Evolutionary conservation across 2,113 vertebrate species (phyloP).

Genomic region (Grantiella picta): DNA sequence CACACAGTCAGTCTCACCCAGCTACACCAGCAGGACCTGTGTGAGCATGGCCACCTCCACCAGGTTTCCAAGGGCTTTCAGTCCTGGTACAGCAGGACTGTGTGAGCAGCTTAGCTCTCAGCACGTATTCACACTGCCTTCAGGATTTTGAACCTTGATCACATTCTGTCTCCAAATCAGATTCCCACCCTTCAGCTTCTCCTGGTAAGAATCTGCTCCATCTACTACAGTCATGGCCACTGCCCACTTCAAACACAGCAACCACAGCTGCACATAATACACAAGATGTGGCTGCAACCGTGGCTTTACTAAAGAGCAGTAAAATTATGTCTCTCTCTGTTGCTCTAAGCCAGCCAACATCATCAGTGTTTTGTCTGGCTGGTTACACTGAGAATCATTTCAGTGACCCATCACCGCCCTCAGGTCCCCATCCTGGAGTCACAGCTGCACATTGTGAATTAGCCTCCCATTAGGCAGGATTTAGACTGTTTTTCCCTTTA

Average conservation of each 20-base stretch:
- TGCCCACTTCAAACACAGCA: background rate
- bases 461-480: background rate
- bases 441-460: background rate
- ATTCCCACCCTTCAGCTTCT: background rate
- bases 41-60: background rate
- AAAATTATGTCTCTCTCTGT: background rate
- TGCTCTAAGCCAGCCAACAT: background rate
- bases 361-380: background rate
- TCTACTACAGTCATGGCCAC: fast-evolving
- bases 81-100: background rate
- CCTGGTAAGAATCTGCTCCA: background rate
- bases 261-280: background rate
- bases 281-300: background rate
- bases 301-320: background rate
- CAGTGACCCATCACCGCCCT: background rate
- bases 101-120: background rate
- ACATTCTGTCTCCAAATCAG: background rate
- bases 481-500: background rate
- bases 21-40: fast-evolving
- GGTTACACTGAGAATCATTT: background rate
- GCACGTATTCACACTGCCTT: background rate
- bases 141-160: background rate
- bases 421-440: background rate
- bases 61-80: background rate
- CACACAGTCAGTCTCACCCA: fast-evolving